These are phyloP conservation scores for Stichodactyla helianthus DNA, from an alignment of 64 coral and sea anemone species.

Conservation along the genomic window DNA sequence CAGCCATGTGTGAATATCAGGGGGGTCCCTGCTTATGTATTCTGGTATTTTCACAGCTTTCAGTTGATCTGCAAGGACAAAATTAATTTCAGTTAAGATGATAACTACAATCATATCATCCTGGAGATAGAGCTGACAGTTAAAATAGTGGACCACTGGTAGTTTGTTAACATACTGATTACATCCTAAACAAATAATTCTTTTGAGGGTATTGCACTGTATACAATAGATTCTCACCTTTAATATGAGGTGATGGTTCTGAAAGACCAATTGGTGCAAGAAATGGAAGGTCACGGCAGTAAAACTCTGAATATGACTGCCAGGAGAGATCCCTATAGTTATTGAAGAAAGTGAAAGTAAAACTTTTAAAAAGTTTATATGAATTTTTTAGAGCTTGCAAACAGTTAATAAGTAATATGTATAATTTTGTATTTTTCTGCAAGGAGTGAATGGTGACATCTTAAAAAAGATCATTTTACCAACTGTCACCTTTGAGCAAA, in stretches of 20 bases:
- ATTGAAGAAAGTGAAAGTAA: not conserved
- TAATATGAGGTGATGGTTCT: conserved; percentile 8
- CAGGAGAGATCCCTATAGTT: conserved; percentile 37
- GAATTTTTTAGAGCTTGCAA: too few relatives aligned
- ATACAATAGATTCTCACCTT: not conserved
- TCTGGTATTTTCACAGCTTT: conserved; percentile 3
- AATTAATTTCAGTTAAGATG: too few relatives aligned
- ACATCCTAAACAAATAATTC: not conserved
- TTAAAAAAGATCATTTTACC: too few relatives aligned
- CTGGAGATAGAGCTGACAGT: not conserved
- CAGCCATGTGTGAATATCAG: conserved; percentile 38
- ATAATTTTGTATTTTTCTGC: too few relatives aligned
- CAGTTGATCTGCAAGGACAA: conserved; percentile 6
- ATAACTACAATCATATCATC: not conserved
- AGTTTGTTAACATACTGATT: not conserved
- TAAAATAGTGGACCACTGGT: not conserved
- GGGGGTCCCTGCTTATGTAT: conserved; percentile 18
- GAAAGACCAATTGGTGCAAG: not conserved
- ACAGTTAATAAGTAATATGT: too few relatives aligned
- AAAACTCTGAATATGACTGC: conserved; percentile 22
- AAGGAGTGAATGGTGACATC: too few relatives aligned
- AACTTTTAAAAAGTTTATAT: not conserved
- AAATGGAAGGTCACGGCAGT: conserved; percentile 36
- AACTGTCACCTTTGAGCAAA: too few relatives aligned
- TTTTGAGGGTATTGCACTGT: not conserved